These are phyloP conservation scores for Lacerta agilis DNA, from an alignment of 2,797 vertebrate species.

Conservation along the genomic window DNA sequence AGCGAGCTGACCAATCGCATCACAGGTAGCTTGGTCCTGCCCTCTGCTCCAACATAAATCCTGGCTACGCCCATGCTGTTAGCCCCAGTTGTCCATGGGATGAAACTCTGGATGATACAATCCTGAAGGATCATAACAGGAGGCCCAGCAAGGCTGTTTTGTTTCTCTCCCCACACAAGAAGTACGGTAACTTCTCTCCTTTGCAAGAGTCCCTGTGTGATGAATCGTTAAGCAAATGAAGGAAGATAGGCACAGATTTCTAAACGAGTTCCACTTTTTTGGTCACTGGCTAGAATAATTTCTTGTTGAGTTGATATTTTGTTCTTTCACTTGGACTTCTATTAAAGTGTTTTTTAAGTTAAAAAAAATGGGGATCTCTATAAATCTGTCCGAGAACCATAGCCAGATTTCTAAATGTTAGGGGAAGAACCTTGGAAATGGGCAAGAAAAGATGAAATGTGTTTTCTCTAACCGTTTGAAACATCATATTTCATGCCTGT, in stretches of 20 bases:
- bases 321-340: slow-evolving; percentile 46
- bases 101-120: background rate
- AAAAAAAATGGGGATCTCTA: slow-evolving; percentile 62
- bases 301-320: slow-evolving; percentile 44
- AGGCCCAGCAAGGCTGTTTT: background rate
- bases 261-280: slow-evolving; percentile 60
- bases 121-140: background rate
- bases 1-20: no score
- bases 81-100: no score
- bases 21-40: no score
- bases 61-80: background rate
- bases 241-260: slow-evolving; percentile 4
- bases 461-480: slow-evolving; percentile 71
- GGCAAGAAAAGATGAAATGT: slow-evolving; percentile 62
- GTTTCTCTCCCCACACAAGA: background rate
- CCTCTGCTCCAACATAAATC: no score
- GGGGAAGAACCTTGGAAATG: slow-evolving; percentile 54
- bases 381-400: slow-evolving; percentile 59
- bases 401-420: slow-evolving; percentile 33
- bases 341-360: slow-evolving; percentile 54
- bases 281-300: slow-evolving; percentile 43
- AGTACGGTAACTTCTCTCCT: background rate
- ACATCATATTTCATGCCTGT: slow-evolving; percentile 62
- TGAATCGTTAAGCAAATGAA: slow-evolving; percentile 26
- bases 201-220: background rate